Evolutionary conservation across 2,113 vertebrate genomes (phyloP), one percentile per base, ranked within the genome.

Genomic region (Oncorhynchus clarkii): DNA sequence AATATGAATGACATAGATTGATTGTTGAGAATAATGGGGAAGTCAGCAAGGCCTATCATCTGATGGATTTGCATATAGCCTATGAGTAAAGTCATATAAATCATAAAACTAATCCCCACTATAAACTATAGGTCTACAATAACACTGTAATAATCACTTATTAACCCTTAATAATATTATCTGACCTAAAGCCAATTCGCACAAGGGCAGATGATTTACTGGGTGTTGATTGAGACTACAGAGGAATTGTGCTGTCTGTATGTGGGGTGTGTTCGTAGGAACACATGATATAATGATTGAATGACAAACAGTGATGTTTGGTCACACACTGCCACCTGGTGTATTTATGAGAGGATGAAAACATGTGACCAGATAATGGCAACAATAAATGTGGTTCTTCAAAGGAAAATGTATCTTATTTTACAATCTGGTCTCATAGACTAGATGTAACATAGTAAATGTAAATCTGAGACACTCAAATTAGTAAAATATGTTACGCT

Each of bases 291-390:
- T 24, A 16, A 68, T 39, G 67, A 29, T 4, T 60, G 59, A 16
- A 49, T 54, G 59, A 18, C 16, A 54, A 59, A 34, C 26, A 65
- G 13, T n/a, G 34, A 1, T 69, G 1, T 83, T 27, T 90, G 84
- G 80, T 87, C 82, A 74, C 51, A 84, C 69, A 83, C 82, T 89
- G 89, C 86, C 91, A 84, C 67, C 91, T 90, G 29, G 75, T 87
- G 91, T 70, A 48, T 9, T 68, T 0, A n/a, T 75, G 14, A 68
- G 5, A 22, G 67, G 39, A 68, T 34, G 29, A 62, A 62, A n/a
- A 62, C 59, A 57, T 45, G n/a, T 62, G 59, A 62, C 3, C 59
- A n/a, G 2, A n/a, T 62, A 3, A n/a, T 62, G n/a, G 20, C 59
- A 22, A 62, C n/a, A 62, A 9, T 62, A 62, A 9, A 62, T 62